A percentile compares a stretch with the other conserved stretches of the same genome.
Evolutionary conservation across 2,888 invertebrate species (phyloP).

Genomic region (Lochmaea capreae): DNA sequence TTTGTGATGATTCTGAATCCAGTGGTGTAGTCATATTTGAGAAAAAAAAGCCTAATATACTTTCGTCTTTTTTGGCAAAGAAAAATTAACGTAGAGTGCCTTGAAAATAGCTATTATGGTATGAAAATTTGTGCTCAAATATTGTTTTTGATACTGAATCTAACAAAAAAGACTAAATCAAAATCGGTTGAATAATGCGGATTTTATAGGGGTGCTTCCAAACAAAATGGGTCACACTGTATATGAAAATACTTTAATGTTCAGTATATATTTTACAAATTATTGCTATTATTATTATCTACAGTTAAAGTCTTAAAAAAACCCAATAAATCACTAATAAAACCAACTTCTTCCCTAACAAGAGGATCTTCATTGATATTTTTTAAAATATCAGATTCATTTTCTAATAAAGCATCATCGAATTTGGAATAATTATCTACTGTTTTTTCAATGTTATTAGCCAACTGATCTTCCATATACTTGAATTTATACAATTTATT

Average conservation of each 20-base stretch:
- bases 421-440: slow-evolving; percentile 47
- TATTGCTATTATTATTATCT: slow-evolving; percentile 13
- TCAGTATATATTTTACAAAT: neutral
- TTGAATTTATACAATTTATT: slow-evolving; percentile 43
- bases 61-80: too few species aligned
- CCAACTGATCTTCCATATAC: slow-evolving; percentile 46
- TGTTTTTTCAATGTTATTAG: slow-evolving; percentile 48
- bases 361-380: slow-evolving; percentile 44
- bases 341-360: slow-evolving; percentile 49
- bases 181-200: too few species aligned
- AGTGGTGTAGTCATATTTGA: too few species aligned
- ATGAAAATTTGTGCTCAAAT: too few species aligned
- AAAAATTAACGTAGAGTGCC: too few species aligned
- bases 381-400: slow-evolving; percentile 46
- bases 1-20: too few species aligned
- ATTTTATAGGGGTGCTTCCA: too few species aligned
- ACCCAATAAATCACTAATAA: slow-evolving; percentile 50
- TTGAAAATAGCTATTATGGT: too few species aligned
- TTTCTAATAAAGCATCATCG: slow-evolving; percentile 47
- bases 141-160: too few species aligned
- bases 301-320: slow-evolving; percentile 51
- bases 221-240: too few species aligned
- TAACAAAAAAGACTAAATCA: too few species aligned
- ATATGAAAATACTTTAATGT: neutral
- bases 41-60: too few species aligned